A percentile compares a stretch with the other conserved stretches of the same genome.
Conservation (phyloP, 2,888 invertebrate genomes). For the Abrostola triplasia region DNA sequence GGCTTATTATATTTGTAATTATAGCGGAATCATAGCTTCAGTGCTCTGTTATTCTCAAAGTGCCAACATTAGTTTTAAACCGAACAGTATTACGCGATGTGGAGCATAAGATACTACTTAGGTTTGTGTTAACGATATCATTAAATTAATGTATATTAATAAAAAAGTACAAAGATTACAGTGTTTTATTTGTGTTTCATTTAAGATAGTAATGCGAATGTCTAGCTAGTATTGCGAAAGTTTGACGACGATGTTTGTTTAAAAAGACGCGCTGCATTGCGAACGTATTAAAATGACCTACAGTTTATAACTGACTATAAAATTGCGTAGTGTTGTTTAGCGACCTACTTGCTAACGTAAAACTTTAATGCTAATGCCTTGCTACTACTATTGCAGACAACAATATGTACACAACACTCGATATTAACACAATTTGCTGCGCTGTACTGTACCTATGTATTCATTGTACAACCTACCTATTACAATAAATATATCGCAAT, state of each 20-base stretch:
- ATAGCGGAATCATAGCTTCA: conserved; percentile 17
- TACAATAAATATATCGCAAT: conserved; percentile 19
- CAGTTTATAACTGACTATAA: conserved; percentile 32
- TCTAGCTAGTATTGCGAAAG: conserved; percentile 28
- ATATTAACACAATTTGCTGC: conserved; percentile 5
- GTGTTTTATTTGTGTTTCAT: conserved; percentile 47
- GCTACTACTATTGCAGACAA: conserved; percentile 17
- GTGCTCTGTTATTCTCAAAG: conserved; percentile 60
- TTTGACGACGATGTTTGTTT: conserved; percentile 14
- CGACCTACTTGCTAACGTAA: conserved; percentile 36
- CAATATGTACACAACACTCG: conserved; percentile 3
- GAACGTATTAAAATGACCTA: conserved; percentile 50
- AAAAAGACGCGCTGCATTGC: conserved; percentile 52
- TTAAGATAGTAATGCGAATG: conserved; percentile 27
- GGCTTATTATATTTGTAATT: conserved; percentile 9
- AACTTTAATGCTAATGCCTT: conserved; percentile 19
- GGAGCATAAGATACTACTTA: conserved; percentile 49
- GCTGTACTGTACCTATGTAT: not conserved
- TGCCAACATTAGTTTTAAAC: conserved; percentile 74
- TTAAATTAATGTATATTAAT: conserved; percentile 62
- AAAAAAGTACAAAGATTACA: conserved; percentile 51
- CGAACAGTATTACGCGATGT: conserved; percentile 74
- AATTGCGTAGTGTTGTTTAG: conserved; percentile 42
- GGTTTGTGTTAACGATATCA: conserved; percentile 44
- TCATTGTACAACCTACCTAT: no score